Base-by-base conservation (phyloP, 2,113 vertebrate genomes). In the Galbula dea region DNA sequence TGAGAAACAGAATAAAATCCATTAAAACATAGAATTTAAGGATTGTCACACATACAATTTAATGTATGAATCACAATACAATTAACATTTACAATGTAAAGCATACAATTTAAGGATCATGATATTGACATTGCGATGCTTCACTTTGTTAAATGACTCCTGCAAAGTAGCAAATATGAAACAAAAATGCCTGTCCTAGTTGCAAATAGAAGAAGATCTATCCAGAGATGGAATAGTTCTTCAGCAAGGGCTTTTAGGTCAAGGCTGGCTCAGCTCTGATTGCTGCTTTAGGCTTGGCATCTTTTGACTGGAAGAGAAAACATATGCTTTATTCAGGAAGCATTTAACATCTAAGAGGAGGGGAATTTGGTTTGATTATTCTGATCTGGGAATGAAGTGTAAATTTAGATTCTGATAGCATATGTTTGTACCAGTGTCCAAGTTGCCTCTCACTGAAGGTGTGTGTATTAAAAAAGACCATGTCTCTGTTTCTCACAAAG, bases 1-100 rank as follows among this genome's bases (percentile, higher is more conserved):
- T 86, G 48, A 75, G 61, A 92, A 86, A 24, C 18, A 48, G 81
- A 83, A 86, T 19, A 88, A 74, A 84, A 75, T 39, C 48, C 19
- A 24, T 88, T 87, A 77, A 30, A 30, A 17, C 15, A 18, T 27
- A n/a, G 12, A 68, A 15, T 78, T 77, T 62, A 75, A 13, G 24
- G 23, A 54, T 1, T n/a, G n/a, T n/a, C n/a, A n/a, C n/a, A n/a
- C n/a, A n/a, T n/a, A n/a, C n/a, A n/a, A n/a, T n/a, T n/a, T n/a
- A n/a, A n/a, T n/a, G n/a, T n/a, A n/a, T n/a, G n/a, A n/a, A n/a
- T n/a, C n/a, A n/a, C n/a, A n/a, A n/a, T n/a, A n/a, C n/a, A n/a
- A n/a, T n/a, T n/a, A n/a, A n/a, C n/a, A n/a, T n/a, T n/a, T n/a
- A n/a, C n/a, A n/a, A n/a, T n/a, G n/a, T n/a, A n/a, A 30, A 30